Conservation (phyloP, 2,113 vertebrate genomes). For the Pedetes capensis region DNA sequence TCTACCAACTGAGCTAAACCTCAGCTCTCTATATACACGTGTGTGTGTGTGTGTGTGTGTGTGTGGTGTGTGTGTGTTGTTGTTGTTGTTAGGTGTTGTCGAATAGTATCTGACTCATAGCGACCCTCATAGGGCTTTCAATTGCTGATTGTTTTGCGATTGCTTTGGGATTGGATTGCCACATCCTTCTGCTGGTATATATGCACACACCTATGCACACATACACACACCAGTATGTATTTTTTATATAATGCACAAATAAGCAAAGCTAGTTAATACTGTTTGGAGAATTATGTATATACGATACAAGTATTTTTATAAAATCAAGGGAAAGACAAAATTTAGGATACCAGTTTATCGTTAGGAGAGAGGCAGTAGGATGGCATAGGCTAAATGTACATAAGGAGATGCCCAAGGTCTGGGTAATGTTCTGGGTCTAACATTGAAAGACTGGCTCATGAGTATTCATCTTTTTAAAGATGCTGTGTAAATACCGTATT, state of each 20-base stretch:
- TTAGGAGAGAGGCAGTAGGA: neutral
- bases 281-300: neutral
- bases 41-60: too few relatives aligned
- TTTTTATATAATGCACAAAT: neutral
- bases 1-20: too few relatives aligned
- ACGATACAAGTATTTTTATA: neutral
- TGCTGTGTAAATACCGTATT: neutral
- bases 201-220: too few relatives aligned
- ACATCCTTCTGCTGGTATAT: too few relatives aligned
- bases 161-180: too few relatives aligned
- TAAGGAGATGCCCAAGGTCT: neutral
- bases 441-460: neutral
- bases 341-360: neutral
- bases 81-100: too few relatives aligned
- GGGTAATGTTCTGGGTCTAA: neutral
- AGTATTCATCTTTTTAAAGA: neutral
- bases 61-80: too few relatives aligned
- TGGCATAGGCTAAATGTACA: neutral
- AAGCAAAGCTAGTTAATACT: neutral
- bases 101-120: too few relatives aligned
- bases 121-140: too few relatives aligned
- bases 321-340: neutral
- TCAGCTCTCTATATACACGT: too few relatives aligned
- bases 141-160: too few relatives aligned
- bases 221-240: neutral